Base-by-base conservation (phyloP, 2,888 invertebrate genomes). In the Eretmocerus hayati region DNA sequence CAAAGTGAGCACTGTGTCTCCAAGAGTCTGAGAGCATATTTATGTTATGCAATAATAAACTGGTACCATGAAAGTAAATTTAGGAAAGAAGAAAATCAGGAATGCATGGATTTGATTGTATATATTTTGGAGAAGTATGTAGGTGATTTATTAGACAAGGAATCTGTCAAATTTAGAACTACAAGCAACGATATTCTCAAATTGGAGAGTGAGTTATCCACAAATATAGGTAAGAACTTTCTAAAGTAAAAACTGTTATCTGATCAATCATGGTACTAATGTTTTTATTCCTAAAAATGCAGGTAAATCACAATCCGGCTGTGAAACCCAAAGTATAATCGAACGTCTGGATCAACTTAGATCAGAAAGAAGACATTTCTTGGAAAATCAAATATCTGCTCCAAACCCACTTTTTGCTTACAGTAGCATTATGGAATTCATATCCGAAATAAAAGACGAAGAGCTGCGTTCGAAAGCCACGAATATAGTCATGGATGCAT, bases 381-480 rank as follows among this genome's bases (percentile, higher is more conserved):
- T 56, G 3, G 58, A 63, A 2, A 55, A 62, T 21, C 50, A 63
- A 19, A 51, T 66, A 22, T 59, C 57, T 40, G 53, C 60, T 5
- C 69, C 69, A 16, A 62, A 61, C 56, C 69, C 69, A n/a, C 55
- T 63, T n/a, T 46, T 63, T 15, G 57, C 56, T 43, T 65, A 63
- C 23, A 52, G 58, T 19, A 59, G 53, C 43, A 61, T 62, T 5
- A 57, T 52, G 21, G 56, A 61, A 44, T 52, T 65, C 5, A 44
- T 54, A 18, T 48, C 36, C 37, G 50, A 54, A 46, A 50, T 66
- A 36, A 32, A 38, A 19, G 46, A 59, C 36, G 58, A 58, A 47
- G 46, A 58, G 47, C 42, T 32, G 32, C 19, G 18, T 13, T 3
- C 33, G 1, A 53, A 51, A 37, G 57, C 62, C 15, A 22, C 46